Conservation (phyloP, 2,113 vertebrate species). For the Plecotus auritus region DNA sequence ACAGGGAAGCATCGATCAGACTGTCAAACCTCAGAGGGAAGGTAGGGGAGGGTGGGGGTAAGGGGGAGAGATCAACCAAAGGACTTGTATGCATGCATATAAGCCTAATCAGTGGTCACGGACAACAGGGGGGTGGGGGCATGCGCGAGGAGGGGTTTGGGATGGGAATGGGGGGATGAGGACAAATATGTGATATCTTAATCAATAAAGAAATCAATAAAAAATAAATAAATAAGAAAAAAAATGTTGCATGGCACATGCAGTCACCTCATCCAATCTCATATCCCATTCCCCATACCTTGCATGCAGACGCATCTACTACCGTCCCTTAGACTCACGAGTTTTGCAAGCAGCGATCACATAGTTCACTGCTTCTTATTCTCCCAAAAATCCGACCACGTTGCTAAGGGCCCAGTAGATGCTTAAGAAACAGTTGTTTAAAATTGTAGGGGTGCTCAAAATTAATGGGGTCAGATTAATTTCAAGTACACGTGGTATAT, state of each 20-base stretch:
- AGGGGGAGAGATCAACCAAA: no score
- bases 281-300: not conserved
- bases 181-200: no score
- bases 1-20: no score
- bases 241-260: not conserved
- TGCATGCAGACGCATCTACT: fast-evolving
- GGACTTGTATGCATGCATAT: no score
- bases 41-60: no score
- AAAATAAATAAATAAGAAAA: no score
- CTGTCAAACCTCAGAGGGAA: no score
- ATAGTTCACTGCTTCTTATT: not conserved
- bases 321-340: not conserved
- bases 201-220: no score
- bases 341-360: not conserved
- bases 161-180: no score
- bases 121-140: no score
- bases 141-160: no score
- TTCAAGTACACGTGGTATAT: not conserved
- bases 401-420: not conserved
- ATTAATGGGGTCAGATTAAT: not conserved
- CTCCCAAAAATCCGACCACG: not conserved
- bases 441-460: not conserved
- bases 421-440: not conserved
- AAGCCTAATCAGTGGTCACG: no score
- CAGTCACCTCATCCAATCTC: not conserved